These are phyloP conservation scores for Congeria kusceri DNA, from an alignment of 2,888 invertebrate species.

Conservation along the genomic window DNA sequence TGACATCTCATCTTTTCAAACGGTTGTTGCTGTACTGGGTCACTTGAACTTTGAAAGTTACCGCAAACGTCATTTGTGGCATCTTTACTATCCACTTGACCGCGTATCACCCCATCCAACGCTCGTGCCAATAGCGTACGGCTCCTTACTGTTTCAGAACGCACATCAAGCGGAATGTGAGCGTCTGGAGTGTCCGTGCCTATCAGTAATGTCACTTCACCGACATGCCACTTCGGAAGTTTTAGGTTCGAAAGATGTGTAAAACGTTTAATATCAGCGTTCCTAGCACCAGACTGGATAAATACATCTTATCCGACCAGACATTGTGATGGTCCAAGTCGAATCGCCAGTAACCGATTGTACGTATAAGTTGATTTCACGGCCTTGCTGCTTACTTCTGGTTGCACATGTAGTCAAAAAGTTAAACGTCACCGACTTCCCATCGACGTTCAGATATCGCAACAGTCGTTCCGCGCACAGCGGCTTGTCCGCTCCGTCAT, in stretches of 20 bases:
- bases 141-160: constrained; percentile 10
- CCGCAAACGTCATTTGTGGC: too few species aligned
- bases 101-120: constrained; percentile 24
- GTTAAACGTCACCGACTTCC: constrained; percentile 20
- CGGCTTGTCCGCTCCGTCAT: constrained; percentile 12
- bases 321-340: not conserved
- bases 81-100: not conserved
- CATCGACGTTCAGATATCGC: not conserved
- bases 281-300: constrained; percentile 10
- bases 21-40: too few species aligned
- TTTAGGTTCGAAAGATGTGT: constrained; percentile 2
- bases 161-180: constrained; percentile 20
- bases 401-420: constrained; percentile 2
- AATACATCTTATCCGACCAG: constrained; percentile 22
- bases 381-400: not conserved
- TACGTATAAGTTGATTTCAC: constrained; percentile 3
- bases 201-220: constrained; percentile 17
- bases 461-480: constrained; percentile 16
- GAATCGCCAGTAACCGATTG: not conserved
- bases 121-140: constrained; percentile 19
- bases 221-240: not conserved
- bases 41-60: too few species aligned
- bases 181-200: constrained; percentile 12
- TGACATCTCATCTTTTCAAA: too few species aligned
- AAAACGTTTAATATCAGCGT: constrained; percentile 6